Percentiles rank a stretch among this genome's conserved stretches.
Evolutionary conservation across 2,797 vertebrate genomes (phyloP).

Genomic region (Vespertilio murinus): DNA sequence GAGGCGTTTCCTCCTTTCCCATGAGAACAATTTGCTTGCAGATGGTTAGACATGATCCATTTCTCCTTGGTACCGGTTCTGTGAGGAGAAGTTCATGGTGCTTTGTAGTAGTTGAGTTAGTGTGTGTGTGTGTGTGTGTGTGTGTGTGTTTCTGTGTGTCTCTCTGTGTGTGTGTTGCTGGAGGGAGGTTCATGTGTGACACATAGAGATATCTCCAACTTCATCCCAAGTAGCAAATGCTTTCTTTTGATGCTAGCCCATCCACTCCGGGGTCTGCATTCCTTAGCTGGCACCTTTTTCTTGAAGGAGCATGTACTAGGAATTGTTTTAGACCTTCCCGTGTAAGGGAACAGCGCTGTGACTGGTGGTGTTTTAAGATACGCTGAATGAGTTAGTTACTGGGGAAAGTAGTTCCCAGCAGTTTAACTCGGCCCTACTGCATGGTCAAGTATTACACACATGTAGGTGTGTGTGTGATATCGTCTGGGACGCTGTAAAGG

Average conservation of each 20-base stretch:
- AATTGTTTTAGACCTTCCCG: conserved; percentile 36
- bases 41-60: conserved; percentile 36
- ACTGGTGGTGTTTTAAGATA: conserved; percentile 26
- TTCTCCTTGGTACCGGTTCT: not conserved
- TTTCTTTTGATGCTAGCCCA: not conserved
- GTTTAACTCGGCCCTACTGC: not conserved
- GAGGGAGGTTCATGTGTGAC: not conserved
- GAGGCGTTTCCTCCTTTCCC: conserved; percentile 86
- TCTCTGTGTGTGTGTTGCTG: not conserved
- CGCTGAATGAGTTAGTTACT: not conserved
- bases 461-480: not conserved
- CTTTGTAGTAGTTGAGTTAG: conserved; percentile 1
- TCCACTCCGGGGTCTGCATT: not conserved
- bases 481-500: not conserved
- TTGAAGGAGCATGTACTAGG: not conserved
- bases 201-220: not conserved
- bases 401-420: not conserved
- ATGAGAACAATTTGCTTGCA: conserved; percentile 81
- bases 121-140: not conserved
- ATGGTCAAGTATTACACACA: not conserved
- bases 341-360: not conserved
- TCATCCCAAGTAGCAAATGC: not conserved
- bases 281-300: conserved; percentile 16
- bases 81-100: not conserved
- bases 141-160: not conserved